These are phyloP conservation scores for Parascotia fuliginaria DNA, from an alignment of 2,888 invertebrate genomes.

Conservation along the genomic window DNA sequence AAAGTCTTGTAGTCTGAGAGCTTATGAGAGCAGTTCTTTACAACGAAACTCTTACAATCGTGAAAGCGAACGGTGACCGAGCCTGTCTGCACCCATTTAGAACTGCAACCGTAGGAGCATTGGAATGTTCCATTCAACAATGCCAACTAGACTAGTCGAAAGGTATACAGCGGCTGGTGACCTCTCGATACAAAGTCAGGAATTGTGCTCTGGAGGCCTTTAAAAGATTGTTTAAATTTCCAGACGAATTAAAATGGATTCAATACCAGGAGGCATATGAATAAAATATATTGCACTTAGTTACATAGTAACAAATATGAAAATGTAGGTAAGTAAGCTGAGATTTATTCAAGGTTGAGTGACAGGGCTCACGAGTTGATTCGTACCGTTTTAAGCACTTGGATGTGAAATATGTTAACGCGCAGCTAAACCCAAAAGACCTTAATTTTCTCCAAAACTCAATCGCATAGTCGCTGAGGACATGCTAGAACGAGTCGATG, in stretches of 20 bases:
- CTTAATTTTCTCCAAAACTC: too few species aligned
- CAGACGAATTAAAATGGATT: neutral
- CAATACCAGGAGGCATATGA: neutral
- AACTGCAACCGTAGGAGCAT: slow-evolving; percentile 50
- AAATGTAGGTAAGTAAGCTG: too few species aligned
- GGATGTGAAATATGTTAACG: too few species aligned
- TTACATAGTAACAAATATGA: too few species aligned
- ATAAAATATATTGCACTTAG: too few species aligned
- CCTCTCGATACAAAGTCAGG: slow-evolving; percentile 39
- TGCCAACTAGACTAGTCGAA: slow-evolving; percentile 36
- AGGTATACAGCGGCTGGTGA: slow-evolving; percentile 40
- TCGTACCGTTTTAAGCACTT: too few species aligned
- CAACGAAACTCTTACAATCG: slow-evolving; percentile 38
- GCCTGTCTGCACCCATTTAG: slow-evolving; percentile 52
- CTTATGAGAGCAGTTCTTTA: slow-evolving; percentile 34
- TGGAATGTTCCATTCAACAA: slow-evolving; percentile 58
- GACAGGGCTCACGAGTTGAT: too few species aligned
- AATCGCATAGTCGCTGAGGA: too few species aligned
- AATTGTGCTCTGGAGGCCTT: slow-evolving; percentile 12
- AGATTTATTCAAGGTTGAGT: neutral
- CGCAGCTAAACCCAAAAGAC: too few species aligned
- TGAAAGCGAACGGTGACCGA: slow-evolving; percentile 50
- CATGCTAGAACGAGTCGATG: too few species aligned
- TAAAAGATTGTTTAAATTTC: slow-evolving; percentile 8
- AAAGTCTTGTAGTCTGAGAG: slow-evolving; percentile 32